Conservation (phyloP, 1,140 invertebrate species). For the Ylistrum balloti region DNA sequence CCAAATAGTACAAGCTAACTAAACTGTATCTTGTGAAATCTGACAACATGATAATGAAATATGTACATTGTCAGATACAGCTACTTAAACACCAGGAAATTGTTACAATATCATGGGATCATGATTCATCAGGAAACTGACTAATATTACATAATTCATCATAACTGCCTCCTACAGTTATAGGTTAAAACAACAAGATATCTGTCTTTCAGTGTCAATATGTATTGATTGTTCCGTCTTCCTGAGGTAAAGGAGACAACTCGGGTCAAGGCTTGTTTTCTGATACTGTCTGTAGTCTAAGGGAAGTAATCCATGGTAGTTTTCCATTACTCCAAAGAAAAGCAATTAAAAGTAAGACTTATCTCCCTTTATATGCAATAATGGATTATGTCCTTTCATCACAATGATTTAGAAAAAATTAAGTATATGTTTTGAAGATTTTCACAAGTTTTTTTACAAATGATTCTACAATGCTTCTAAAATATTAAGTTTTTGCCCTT, state of each 20-base stretch:
- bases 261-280: not conserved
- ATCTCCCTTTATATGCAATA: too few relatives aligned
- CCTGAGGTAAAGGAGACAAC: not conserved
- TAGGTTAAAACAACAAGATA: not conserved
- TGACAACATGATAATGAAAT: not conserved
- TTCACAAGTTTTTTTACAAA: too few relatives aligned
- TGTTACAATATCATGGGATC: not conserved
- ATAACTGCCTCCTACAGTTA: not conserved
- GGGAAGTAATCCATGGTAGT: not conserved
- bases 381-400: too few relatives aligned
- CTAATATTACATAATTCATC: not conserved
- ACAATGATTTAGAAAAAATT: too few relatives aligned
- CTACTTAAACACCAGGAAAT: constrained; percentile 17
- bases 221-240: not conserved
- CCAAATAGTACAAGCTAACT: not conserved
- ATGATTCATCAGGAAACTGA: not conserved
- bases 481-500: too few relatives aligned
- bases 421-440: too few relatives aligned
- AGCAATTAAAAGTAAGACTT: too few relatives aligned
- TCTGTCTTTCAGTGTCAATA: not conserved
- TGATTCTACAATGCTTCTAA: too few relatives aligned
- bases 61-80: not conserved
- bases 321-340: not conserved
- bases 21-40: not conserved
- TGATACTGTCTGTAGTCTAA: not conserved